These are phyloP conservation scores for Tetrapedia diversipes DNA, from an alignment of 2,888 invertebrate genomes.

Conservation along the genomic window DNA sequence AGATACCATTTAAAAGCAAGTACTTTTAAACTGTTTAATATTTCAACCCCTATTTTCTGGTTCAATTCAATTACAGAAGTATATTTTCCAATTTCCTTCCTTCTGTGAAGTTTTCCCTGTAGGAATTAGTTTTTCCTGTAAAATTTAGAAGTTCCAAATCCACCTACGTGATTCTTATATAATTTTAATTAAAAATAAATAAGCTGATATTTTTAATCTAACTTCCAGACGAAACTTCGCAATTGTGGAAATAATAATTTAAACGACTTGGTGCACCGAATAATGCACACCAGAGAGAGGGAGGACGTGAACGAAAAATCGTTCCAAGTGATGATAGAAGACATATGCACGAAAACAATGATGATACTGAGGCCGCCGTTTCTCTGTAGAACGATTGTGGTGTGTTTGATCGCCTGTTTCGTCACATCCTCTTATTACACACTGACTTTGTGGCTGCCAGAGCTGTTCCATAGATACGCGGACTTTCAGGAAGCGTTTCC, in stretches of 20 bases:
- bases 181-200: too few species aligned
- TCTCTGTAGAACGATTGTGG: slow-evolving; percentile 88
- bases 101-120: too few species aligned
- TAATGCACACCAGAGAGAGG: slow-evolving; percentile 41
- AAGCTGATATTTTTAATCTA: too few species aligned
- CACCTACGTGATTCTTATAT: too few species aligned
- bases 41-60: too few species aligned
- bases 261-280: slow-evolving; percentile 51
- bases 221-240: slow-evolving; percentile 62
- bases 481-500: slow-evolving; percentile 88
- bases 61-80: too few species aligned
- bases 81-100: too few species aligned
- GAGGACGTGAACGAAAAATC: slow-evolving; percentile 79
- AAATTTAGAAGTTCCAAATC: too few species aligned
- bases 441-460: slow-evolving; percentile 95
- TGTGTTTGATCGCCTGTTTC: slow-evolving; percentile 91
- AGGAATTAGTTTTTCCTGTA: too few species aligned
- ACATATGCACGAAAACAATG: slow-evolving; percentile 85
- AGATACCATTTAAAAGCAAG: too few species aligned
- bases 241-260: slow-evolving; percentile 59
- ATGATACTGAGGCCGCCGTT: slow-evolving; percentile 89
- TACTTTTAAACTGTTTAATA: too few species aligned
- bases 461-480: slow-evolving; percentile 91
- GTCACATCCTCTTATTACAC: slow-evolving; percentile 94
- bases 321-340: slow-evolving; percentile 76